These are phyloP conservation scores for Frankliniella intonsa DNA, from an alignment of 2,888 invertebrate species.

Conservation along the genomic window DNA sequence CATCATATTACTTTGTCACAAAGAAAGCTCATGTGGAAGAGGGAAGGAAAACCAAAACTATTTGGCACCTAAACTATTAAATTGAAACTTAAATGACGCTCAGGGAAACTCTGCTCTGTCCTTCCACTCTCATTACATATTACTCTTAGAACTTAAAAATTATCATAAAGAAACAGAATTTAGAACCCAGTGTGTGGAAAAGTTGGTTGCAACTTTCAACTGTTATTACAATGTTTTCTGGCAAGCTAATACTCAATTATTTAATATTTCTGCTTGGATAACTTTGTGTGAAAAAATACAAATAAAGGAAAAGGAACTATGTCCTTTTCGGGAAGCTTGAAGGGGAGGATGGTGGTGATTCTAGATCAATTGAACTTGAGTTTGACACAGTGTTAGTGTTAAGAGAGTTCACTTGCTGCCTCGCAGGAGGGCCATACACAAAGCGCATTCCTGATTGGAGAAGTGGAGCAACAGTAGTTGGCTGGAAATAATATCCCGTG, in stretches of 20 bases:
- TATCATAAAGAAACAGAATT: background rate
- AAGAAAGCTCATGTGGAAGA: background rate
- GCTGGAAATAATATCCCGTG: conserved; percentile 32
- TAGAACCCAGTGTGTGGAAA: background rate
- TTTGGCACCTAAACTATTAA: background rate
- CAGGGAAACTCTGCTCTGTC: too few relatives aligned
- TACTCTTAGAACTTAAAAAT: background rate
- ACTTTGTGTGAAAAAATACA: background rate
- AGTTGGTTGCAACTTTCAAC: too few relatives aligned
- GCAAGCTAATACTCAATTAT: background rate
- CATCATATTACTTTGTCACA: background rate
- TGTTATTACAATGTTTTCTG: too few relatives aligned
- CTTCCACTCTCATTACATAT: background rate
- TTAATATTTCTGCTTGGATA: background rate
- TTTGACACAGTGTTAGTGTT: background rate
- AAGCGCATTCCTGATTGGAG: conserved; percentile 30
- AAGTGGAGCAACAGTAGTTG: conserved; percentile 27
- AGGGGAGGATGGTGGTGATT: conserved; percentile 4
- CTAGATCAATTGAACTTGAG: background rate
- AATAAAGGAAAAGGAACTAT: background rate
- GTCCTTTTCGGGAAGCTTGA: background rate
- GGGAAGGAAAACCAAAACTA: background rate
- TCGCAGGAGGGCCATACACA: conserved; percentile 1
- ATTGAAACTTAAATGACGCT: too few relatives aligned
- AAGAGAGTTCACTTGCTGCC: background rate